phyloP scores from a whole-genome alignment of 2,888 invertebrate genomes.

The Philopedon plagiatum region DNA sequence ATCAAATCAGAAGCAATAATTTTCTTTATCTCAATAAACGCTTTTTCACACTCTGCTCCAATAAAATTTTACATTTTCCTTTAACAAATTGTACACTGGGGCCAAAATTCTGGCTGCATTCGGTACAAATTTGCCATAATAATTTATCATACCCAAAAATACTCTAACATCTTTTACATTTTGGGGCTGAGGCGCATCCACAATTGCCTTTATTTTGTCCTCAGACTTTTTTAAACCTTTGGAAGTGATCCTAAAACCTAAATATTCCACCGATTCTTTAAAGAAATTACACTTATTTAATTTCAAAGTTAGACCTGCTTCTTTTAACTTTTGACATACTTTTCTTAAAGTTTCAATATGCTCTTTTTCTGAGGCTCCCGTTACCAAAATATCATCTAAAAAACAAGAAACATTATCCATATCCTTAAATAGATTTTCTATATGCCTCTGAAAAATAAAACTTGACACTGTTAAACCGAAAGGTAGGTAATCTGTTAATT shows the following conservation, averaged over 20 bases:
- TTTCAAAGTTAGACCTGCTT: neutral
- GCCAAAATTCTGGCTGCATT: conserved; percentile 25
- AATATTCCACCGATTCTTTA: conserved; percentile 57
- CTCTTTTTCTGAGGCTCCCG: conserved; percentile 52
- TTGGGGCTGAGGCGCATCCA: neutral
- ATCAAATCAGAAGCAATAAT: neutral
- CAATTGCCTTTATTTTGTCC: neutral
- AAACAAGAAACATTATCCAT: conserved; percentile 55
- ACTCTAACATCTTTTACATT: conserved; percentile 27
- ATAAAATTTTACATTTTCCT: neutral
- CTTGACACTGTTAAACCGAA: conserved; percentile 60
- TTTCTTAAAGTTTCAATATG: conserved; percentile 51
- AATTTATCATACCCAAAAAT: conserved; percentile 49
- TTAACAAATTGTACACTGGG: conserved; percentile 18
- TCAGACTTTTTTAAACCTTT: neutral
- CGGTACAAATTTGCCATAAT: conserved; percentile 46
- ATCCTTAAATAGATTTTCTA: conserved; percentile 60
- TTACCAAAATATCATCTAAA: conserved; percentile 59
- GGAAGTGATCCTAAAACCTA: conserved; percentile 54
- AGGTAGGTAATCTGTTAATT: conserved; percentile 60
- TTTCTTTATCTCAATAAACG: neutral
- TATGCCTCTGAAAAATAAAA: conserved; percentile 60
- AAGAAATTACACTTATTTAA: conserved; percentile 54
- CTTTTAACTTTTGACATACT: neutral
- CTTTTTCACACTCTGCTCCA: conserved; percentile 33